Evolutionary conservation across 2,113 vertebrate genomes (phyloP).

Genomic region (Meles meles): DNA sequence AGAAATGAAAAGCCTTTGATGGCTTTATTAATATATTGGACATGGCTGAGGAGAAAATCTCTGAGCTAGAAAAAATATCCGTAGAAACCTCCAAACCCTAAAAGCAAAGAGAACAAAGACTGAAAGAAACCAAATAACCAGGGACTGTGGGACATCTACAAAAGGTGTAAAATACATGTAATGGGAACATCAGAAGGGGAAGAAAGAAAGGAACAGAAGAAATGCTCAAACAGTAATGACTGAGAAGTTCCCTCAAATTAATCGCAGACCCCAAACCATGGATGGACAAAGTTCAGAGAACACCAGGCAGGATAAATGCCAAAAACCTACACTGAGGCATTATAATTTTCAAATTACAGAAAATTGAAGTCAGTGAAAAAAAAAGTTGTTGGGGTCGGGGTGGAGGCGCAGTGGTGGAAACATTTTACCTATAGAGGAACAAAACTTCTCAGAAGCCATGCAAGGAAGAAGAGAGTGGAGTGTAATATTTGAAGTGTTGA

Average conservation of each 20-base stretch:
- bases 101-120: not conserved
- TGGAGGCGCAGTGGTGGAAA: no score
- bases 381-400: not conserved
- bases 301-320: not conserved
- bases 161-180: not conserved
- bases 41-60: not conserved
- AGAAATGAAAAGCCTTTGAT: not conserved
- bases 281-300: not conserved
- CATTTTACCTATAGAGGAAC: not conserved
- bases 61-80: not conserved
- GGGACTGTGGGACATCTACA: not conserved
- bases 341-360: not conserved
- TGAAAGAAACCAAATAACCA: not conserved
- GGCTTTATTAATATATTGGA: not conserved
- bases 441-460: not conserved
- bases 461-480: not conserved
- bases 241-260: not conserved
- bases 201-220: not conserved
- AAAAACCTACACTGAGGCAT: not conserved
- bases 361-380: not conserved
- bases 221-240: not conserved
- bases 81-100: not conserved
- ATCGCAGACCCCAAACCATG: not conserved
- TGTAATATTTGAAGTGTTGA: not conserved
- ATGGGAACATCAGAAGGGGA: not conserved